phyloP scores from a whole-genome alignment of 2,113 vertebrate species.

The Nansenia antarctica region DNA sequence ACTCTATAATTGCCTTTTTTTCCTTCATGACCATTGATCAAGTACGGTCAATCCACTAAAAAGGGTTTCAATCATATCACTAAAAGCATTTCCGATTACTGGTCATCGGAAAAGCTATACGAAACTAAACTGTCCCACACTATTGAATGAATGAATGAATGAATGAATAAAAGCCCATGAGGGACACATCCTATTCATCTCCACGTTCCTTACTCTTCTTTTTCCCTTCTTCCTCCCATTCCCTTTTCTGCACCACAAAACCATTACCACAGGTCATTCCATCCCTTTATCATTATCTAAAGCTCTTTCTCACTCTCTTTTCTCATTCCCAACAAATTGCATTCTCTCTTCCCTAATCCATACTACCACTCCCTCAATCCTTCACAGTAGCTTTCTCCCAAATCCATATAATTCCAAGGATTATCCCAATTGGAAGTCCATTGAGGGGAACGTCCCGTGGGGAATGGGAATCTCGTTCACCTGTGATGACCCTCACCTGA shows the following conservation, averaged over 20 bases:
- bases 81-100: too few species aligned
- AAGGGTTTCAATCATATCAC: too few species aligned
- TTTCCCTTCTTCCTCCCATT: neutral
- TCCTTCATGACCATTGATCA: too few species aligned
- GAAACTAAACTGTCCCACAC: too few species aligned
- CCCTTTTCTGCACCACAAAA: neutral
- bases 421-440: constrained; percentile 17
- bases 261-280: neutral
- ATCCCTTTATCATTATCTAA: too few species aligned
- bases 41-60: too few species aligned
- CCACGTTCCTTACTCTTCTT: too few species aligned
- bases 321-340: neutral
- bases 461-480: neutral
- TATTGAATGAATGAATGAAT: too few species aligned
- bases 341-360: constrained; percentile 1
- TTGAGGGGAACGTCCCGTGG: neutral
- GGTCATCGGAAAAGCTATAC: too few species aligned
- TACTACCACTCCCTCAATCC: neutral
- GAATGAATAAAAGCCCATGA: too few species aligned
- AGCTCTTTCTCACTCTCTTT: neutral
- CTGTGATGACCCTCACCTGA: constrained; percentile 22
- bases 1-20: too few species aligned
- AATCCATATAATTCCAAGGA: neutral
- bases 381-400: neutral
- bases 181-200: too few species aligned